These are phyloP conservation scores for Amitus sp. DNA, from an alignment of 2,888 invertebrate genomes.

Conservation along the genomic window DNA sequence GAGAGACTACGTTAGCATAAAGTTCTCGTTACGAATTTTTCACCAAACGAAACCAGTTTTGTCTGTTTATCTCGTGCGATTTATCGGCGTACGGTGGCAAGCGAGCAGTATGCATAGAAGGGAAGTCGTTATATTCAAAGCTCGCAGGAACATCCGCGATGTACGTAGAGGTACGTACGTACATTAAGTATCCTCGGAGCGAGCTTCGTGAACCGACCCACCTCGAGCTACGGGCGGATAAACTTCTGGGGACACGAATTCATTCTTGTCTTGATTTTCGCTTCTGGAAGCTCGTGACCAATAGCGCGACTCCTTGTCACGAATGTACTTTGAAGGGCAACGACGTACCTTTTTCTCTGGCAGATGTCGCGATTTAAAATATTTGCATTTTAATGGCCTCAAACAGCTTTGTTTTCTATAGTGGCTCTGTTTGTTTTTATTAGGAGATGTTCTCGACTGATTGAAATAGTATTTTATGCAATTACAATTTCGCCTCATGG, in stretches of 20 bases:
- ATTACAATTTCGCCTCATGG: background rate
- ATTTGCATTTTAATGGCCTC: slow-evolving; percentile 17
- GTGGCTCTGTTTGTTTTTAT: background rate
- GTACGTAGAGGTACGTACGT: slow-evolving; percentile 24
- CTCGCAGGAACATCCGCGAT: slow-evolving; percentile 34
- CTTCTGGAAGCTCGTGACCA: slow-evolving; percentile 39
- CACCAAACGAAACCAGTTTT: slow-evolving; percentile 42
- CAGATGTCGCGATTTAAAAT: slow-evolving; percentile 26
- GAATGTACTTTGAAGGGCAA: slow-evolving; percentile 21
- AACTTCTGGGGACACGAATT: slow-evolving; percentile 37
- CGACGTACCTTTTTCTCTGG: slow-evolving; percentile 14
- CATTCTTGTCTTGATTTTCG: slow-evolving; percentile 43
- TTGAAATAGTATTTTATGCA: background rate
- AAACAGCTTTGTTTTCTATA: slow-evolving; percentile 10
- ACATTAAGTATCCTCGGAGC: slow-evolving; percentile 31
- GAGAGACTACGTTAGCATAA: slow-evolving; percentile 41
- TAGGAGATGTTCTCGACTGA: background rate
- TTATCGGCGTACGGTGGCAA: slow-evolving; percentile 40
- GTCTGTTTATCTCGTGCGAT: slow-evolving; percentile 45
- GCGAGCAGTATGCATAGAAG: slow-evolving; percentile 36
- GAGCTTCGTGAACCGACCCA: slow-evolving; percentile 38
- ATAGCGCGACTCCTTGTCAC: slow-evolving; percentile 37
- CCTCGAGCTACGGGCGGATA: slow-evolving; percentile 32
- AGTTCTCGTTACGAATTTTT: slow-evolving; percentile 48
- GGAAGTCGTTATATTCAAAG: slow-evolving; percentile 39